A percentile compares a stretch with the other conserved stretches of the same genome.
These are phyloP conservation scores for Lordiphosa fenestrarum DNA, from an alignment of 2,888 invertebrate species.

Conservation along the genomic window DNA sequence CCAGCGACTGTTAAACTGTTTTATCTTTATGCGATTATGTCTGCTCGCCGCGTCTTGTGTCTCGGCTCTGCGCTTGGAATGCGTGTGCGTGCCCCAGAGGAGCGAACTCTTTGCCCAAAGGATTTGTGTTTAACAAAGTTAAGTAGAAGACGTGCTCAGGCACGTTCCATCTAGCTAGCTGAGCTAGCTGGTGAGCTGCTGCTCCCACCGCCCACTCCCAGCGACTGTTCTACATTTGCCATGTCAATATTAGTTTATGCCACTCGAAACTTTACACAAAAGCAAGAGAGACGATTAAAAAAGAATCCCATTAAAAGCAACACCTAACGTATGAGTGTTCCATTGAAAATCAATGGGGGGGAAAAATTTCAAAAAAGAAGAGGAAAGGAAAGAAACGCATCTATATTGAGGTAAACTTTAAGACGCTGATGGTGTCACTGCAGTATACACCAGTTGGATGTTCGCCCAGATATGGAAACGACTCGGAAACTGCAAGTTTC, in stretches of 20 bases:
- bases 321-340: too few species aligned
- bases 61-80: slow-evolving; percentile 14
- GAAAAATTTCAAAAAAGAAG: too few species aligned
- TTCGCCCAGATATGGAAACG: too few species aligned
- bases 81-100: slow-evolving; percentile 36
- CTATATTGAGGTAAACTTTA: too few species aligned
- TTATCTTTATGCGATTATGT: slow-evolving; percentile 75
- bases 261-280: slow-evolving; percentile 39
- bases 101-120: slow-evolving; percentile 65
- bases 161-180: slow-evolving; percentile 23
- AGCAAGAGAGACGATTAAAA: too few species aligned
- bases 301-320: slow-evolving; percentile 12
- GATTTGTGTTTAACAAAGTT: slow-evolving; percentile 72
- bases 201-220: background rate
- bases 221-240: slow-evolving; percentile 35
- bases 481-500: too few species aligned
- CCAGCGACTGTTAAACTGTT: slow-evolving; percentile 65
- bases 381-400: too few species aligned
- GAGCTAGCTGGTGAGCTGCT: background rate
- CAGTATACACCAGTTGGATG: too few species aligned
- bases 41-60: slow-evolving; percentile 26
- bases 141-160: slow-evolving; percentile 48
- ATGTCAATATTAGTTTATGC: slow-evolving; percentile 40
- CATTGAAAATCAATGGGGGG: too few species aligned
- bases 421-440: too few species aligned